Evolutionary conservation across 2,888 invertebrate genomes (phyloP), one percentile per base, ranked within the genome.

Genomic region (Tholera decimalis): DNA sequence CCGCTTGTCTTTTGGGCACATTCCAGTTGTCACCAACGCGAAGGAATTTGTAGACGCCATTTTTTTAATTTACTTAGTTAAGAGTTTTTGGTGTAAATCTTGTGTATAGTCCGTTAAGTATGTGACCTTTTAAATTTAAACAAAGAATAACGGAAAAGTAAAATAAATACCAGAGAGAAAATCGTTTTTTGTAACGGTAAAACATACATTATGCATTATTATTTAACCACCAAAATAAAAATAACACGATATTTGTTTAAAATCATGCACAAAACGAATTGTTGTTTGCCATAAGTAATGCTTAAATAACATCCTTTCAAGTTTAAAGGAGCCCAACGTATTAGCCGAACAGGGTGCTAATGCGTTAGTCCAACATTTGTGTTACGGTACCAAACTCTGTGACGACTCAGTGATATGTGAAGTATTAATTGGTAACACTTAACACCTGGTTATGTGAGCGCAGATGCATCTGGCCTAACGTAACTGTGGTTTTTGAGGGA

Each of bases 351-450:
- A 60, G 58, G 62, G 69, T 53, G 75, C 59, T 83, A 80, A 82
- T 57, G 64, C 56, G 74, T 62, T 73, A 63, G 64, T 49, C 18
- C 59, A 77, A 80, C 68, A 74, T 81, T 83, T 71, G 44, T 53
- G 44, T 61, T 67, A 81, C 83, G 72, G 77, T 73, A 77, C 82
- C 73, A 53, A 75, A 56, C 53, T 51, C 30, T 47, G 62, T 79
- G 72, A 85, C 81, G 71, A 70, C 77, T 83, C 79, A 85, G 87
- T 86, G 73, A 82, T 79, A 77, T 70, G 77, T 79, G 77, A 78
- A 82, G 82, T 65, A 67, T 28, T 85, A 83, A 87, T 88, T 83
- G 84, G 67, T 46, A 74, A 62, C 79, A 78, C 59, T 89, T 88
- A 83, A 70, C 85, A 76, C 80, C 77, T 79, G 71, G 54, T 76